Evolutionary conservation across 2,113 vertebrate genomes (phyloP), one percentile per base, ranked within the genome.

Genomic region (Otis tarda): DNA sequence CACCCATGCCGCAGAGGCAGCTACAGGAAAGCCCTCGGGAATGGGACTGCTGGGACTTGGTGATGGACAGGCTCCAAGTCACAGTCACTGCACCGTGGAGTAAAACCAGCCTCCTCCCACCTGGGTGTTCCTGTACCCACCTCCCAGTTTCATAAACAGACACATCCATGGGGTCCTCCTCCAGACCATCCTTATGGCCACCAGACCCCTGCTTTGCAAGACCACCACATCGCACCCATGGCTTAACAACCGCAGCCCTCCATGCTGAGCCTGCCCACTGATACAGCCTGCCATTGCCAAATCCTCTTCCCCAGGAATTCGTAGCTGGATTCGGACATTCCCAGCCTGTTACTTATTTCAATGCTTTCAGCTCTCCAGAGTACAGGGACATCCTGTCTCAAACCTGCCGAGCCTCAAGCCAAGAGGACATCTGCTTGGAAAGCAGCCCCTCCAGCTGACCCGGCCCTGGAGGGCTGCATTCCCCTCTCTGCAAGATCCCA

Each of bases 381-480:
- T 30, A 93, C 78, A 94, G 83, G 86, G 94, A 96, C 94, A 91
- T 94, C 90, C 91, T 96, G 89, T 83, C 89, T 95, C 76, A 92
- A 95, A 91, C 95, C 94, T 94, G 94, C 45, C 1, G 45, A 92
- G 63, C 37, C 83, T 50, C 81, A 85, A 0, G 77, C 86, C 89
- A 91, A 79, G 85, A 79, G 30, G 80, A 87, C 94, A 95, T 96
- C 95, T 97, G 95, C 92, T 96, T 83, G 92, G 95, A 94, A 87
- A 53, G 71, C 30, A 0, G 89, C 57, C 65, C 47, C 86, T 78
- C 74, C 14, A 10, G 89, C 83, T 78, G 81, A 84, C 92, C 92
- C 2, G 0, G 70, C 78, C 92, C 84, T 57, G 84, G 78, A 95
- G 87, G 65, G 50, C 7, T 94, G 96, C 77, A 49, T 94, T 95